Evolutionary conservation across 2,888 invertebrate species (phyloP), one percentile per base, ranked within the genome.

Genomic region (Cenopis cana): DNA sequence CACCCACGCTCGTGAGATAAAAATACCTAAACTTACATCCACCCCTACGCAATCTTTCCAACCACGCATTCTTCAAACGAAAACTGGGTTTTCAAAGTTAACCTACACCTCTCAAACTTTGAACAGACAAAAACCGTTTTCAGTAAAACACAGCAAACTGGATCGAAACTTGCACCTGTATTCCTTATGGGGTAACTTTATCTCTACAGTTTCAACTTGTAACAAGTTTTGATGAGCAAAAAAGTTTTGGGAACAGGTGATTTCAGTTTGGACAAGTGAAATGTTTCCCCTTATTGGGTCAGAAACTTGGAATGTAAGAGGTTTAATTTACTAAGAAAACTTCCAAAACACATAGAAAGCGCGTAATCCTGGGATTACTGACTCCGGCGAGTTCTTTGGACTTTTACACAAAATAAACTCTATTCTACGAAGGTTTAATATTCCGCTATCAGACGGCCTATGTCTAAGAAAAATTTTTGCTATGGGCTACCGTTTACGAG

Each of bases 221-320:
- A 18, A 41, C 38, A 69, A 69, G 64, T 69, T 69, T 69, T 65
- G 64, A 69, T 69, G 64, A 57, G 69, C 46, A 59, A 69, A 68
- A 69, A 69, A 69, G 69, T 69, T 69, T 59, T 64, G 18, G 56
- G 57, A 69, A 57, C 69, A 69, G 57, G 69, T 69, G 69, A 65
- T 69, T 69, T 59, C 38, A 64, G 64, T 64, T 52, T 49, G 52
- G 62, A 52, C 62, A 36, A 62, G 62, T 64, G 64, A 38, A 38
- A 64, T 64, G 64, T 64, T 64, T 64, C 11, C 52, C 64, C 38
- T 64, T 64, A 64, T 64, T 38, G 64, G 64, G 64, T 54, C 64
- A 54, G 64, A 20, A 64, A 54, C 64, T 64, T 64, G 36, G n/a
- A 29, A 60, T 64, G 64, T 62, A 38, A 12, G n/a, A 29, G 55